Evolutionary conservation across 1,140 invertebrate species (phyloP).

Genomic region (Drosophila biarmipes): DNA sequence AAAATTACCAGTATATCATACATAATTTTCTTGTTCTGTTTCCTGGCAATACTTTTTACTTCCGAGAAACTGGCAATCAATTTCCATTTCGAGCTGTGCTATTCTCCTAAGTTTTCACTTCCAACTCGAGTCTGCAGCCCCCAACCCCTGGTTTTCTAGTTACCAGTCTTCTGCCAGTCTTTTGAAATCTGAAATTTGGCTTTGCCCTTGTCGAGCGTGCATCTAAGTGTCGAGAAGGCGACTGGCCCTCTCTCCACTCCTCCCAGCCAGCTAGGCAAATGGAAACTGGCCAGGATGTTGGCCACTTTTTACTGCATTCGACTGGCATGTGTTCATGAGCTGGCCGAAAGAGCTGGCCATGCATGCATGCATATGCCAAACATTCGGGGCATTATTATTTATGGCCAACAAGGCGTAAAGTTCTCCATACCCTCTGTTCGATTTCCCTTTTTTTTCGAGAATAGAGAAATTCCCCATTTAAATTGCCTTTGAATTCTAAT

Average conservation of each 20-base stretch:
- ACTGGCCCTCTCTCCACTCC: neutral
- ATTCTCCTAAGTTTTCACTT: slow-evolving; percentile 50
- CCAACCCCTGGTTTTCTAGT: neutral
- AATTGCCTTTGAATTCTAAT: slow-evolving; percentile 51
- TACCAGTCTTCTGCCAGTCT: slow-evolving; percentile 6
- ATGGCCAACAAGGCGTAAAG: slow-evolving; percentile 49
- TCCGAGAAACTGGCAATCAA: slow-evolving; percentile 46
- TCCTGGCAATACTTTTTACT: slow-evolving; percentile 1
- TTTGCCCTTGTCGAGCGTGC: slow-evolving; percentile 27
- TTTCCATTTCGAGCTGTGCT: slow-evolving; percentile 43
- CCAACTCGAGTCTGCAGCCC: slow-evolving; percentile 23
- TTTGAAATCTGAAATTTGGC: slow-evolving; percentile 21
- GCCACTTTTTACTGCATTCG: slow-evolving; percentile 42
- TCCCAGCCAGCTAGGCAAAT: neutral
- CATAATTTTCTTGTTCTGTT: neutral
- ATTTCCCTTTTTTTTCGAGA: slow-evolving; percentile 1
- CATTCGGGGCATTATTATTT: slow-evolving; percentile 49
- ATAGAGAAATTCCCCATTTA: slow-evolving; percentile 2
- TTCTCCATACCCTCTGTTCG: slow-evolving; percentile 20
- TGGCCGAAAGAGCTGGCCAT: slow-evolving; percentile 12
- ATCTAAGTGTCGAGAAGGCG: slow-evolving; percentile 15
- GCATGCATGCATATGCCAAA: slow-evolving; percentile 35
- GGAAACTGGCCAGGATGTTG: slow-evolving; percentile 7
- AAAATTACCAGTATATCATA: too few relatives aligned
- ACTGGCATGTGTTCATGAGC: slow-evolving; percentile 13